Evolutionary conservation across 2,113 vertebrate genomes (phyloP).

Genomic region (Thunnus maccoyii): DNA sequence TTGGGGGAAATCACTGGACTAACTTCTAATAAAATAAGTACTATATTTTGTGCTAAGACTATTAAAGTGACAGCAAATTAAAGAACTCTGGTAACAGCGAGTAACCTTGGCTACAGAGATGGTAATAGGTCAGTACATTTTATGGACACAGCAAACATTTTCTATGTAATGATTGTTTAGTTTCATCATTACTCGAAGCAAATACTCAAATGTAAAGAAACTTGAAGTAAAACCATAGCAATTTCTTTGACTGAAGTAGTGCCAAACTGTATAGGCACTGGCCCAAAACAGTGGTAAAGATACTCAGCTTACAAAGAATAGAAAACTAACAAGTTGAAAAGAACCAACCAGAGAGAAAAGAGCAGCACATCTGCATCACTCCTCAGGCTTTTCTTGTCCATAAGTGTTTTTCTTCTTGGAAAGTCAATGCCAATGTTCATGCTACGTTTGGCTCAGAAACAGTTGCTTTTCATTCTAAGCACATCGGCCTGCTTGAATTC

Average conservation of each 20-base stretch:
- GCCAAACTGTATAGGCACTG: background rate
- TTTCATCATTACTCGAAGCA: background rate
- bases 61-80: background rate
- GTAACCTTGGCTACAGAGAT: background rate
- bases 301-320: background rate
- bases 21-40: background rate
- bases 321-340: constrained; percentile 15
- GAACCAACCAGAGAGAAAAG: constrained; percentile 19
- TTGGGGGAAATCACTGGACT: constrained; percentile 1
- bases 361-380: constrained; percentile 38
- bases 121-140: background rate
- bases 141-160: background rate
- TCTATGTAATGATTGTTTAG: background rate
- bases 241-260: background rate
- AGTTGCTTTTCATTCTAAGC: constrained; percentile 22
- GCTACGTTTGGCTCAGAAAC: constrained; percentile 34
- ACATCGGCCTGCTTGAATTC: background rate
- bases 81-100: background rate
- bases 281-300: constrained; percentile 8
- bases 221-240: background rate
- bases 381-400: constrained; percentile 44
- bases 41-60: background rate
- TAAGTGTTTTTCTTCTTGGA: constrained; percentile 42
- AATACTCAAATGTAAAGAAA: background rate
- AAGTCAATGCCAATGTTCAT: constrained; percentile 34